These are phyloP conservation scores for Rhynchophorus ferrugineus DNA, from an alignment of 1,140 invertebrate genomes.

Conservation along the genomic window DNA sequence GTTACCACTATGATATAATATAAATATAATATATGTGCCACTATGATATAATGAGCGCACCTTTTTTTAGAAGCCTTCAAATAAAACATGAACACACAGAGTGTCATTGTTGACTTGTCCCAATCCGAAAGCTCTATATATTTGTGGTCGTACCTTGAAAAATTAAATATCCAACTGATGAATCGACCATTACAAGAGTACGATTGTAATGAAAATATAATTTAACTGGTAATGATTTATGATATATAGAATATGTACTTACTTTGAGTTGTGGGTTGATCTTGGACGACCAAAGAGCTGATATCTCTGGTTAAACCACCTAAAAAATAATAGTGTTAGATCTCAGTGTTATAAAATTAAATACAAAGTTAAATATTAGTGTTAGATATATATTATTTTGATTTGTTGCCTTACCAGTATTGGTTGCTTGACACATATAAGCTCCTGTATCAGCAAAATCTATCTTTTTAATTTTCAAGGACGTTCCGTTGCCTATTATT, in stretches of 20 bases:
- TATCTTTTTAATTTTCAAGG: slow-evolving; percentile 57
- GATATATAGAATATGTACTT: slow-evolving; percentile 39
- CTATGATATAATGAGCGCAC: too few species aligned
- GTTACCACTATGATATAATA: too few species aligned
- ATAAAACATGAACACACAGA: too few species aligned
- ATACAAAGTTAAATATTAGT: not conserved
- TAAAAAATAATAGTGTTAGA: slow-evolving; percentile 22
- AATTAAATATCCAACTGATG: too few species aligned
- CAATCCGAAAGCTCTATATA: too few species aligned
- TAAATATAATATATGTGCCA: too few species aligned
- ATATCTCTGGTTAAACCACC: slow-evolving; percentile 65
- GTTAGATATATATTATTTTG: slow-evolving; percentile 1
- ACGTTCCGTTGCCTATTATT: slow-evolving; percentile 63
- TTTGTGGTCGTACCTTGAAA: too few species aligned
- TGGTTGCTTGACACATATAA: slow-evolving; percentile 70
- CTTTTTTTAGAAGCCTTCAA: too few species aligned
- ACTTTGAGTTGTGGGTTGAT: slow-evolving; percentile 57
- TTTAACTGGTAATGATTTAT: too few species aligned
- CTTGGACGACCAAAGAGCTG: slow-evolving; percentile 62
- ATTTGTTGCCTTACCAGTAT: slow-evolving; percentile 40
- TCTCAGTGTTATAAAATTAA: not conserved
- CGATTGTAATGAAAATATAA: too few species aligned
- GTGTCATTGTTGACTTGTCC: too few species aligned
- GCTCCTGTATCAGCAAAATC: slow-evolving; percentile 67
- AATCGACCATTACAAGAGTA: too few species aligned